Conservation (phyloP, 2,113 vertebrate species). For the Gopherus evgoodei region DNA sequence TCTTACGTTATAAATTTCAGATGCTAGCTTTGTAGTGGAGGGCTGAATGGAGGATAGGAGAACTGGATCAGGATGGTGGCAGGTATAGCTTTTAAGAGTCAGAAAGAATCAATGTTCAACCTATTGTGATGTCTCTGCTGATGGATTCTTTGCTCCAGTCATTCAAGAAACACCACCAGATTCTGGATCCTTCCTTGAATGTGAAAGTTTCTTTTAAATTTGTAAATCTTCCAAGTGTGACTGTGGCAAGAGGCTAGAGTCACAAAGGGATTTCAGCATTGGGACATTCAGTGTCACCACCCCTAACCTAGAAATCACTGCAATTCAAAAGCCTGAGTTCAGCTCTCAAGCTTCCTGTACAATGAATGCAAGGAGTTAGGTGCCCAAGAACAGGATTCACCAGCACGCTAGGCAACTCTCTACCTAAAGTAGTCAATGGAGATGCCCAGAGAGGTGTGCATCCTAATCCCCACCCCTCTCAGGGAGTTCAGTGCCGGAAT, state of each 20-base stretch:
- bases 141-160: neutral
- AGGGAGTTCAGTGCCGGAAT: neutral
- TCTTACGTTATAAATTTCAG: neutral
- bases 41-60: neutral
- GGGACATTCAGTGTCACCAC: neutral
- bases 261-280: neutral
- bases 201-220: accelerated
- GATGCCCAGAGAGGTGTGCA: neutral
- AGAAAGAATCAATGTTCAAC: neutral
- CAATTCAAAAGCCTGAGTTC: neutral
- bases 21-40: neutral
- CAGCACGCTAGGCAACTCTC: neutral
- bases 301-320: neutral
- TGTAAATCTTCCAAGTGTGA: neutral
- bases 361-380: neutral
- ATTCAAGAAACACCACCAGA: neutral
- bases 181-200: neutral
- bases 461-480: neutral
- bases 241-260: neutral
- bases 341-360: too few species aligned
- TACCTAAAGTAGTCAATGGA: neutral
- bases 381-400: too few species aligned
- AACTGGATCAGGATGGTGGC: neutral
- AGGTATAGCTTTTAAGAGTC: neutral
- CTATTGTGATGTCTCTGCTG: neutral